A percentile compares a stretch with the other conserved stretches of the same genome.
phyloP scores from a whole-genome alignment of 2,113 vertebrate genomes.

The Leptobrachium ailaonicum region DNA sequence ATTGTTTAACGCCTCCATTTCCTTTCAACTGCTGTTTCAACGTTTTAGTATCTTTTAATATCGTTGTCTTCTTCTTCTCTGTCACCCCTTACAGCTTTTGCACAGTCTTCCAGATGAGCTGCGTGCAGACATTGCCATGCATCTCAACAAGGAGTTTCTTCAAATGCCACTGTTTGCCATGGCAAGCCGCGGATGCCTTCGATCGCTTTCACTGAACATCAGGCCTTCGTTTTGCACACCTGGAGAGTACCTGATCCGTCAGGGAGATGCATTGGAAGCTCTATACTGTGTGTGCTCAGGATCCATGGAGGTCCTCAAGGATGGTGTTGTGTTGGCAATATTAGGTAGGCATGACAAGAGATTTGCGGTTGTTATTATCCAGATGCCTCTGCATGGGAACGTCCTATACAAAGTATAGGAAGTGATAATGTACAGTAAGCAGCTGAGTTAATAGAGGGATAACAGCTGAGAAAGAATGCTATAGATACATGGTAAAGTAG shows the following conservation, averaged over 20 bases:
- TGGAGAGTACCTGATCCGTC: slow-evolving; percentile 67
- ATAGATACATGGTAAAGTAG: no score
- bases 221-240: slow-evolving; percentile 65
- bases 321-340: slow-evolving; percentile 67
- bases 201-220: slow-evolving; percentile 63
- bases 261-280: slow-evolving; percentile 67
- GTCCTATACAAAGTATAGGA: no score
- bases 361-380: no score
- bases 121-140: slow-evolving; percentile 67
- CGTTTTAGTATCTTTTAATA: no score
- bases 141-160: slow-evolving; percentile 69
- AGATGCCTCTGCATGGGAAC: no score
- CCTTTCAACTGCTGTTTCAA: no score
- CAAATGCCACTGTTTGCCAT: slow-evolving; percentile 65
- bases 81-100: slow-evolving; percentile 55
- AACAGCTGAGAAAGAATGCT: no score
- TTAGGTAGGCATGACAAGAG: slow-evolving; percentile 60
- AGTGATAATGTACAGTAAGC: no score
- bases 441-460: no score
- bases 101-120: slow-evolving; percentile 68
- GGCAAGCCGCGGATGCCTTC: slow-evolving; percentile 63
- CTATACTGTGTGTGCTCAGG: slow-evolving; percentile 68
- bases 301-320: slow-evolving; percentile 71
- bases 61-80: neutral
- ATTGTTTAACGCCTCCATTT: no score